phyloP scores from a whole-genome alignment of 2,113 vertebrate genomes.

The chimpanzee (Pan troglodytes) region NHGRI_mPanTro3-v2.1_pri NC_072407.2:44360501-44361000 shows the following conservation, averaged over 20 bases:
- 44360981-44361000: not conserved
- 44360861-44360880: not conserved
- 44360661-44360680: not conserved
- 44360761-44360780: not conserved
- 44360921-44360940: not conserved
- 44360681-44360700: not conserved
- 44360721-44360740: not conserved
- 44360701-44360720: not conserved
- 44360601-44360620: not conserved
- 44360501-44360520: not conserved
- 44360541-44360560: not conserved
- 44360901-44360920: not conserved
- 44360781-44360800: not conserved
- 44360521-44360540: not conserved
- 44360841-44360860: not conserved
- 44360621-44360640: not conserved
- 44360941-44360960: not conserved
- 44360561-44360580: accelerated
- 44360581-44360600: not conserved
- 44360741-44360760: not conserved
- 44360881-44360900: not conserved
- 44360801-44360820: not conserved
- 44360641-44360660: not conserved
- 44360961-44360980: not conserved
- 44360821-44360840: not conserved